Evolutionary conservation across 2,888 invertebrate species (phyloP).

Genomic region (Tetramorium bicarinatum): DNA sequence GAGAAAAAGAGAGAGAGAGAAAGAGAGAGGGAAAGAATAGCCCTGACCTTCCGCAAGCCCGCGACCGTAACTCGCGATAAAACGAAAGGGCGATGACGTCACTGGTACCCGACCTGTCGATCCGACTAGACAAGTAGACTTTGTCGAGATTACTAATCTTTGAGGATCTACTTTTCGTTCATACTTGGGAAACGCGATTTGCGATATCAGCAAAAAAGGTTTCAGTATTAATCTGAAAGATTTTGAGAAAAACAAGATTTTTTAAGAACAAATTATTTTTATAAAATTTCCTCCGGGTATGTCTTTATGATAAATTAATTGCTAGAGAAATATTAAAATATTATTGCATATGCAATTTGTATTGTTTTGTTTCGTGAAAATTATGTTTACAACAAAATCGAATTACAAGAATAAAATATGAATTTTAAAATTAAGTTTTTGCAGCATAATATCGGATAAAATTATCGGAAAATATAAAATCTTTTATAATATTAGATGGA

Average conservation of each 20-base stretch:
- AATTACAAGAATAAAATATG: neutral
- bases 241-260: neutral
- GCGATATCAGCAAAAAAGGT: neutral
- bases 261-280: neutral
- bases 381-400: neutral
- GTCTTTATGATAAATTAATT: neutral
- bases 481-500: neutral
- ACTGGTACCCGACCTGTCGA: constrained; percentile 63
- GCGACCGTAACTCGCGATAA: constrained; percentile 75
- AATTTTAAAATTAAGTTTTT: neutral
- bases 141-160: neutral
- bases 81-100: constrained; percentile 76
- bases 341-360: neutral
- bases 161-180: neutral
- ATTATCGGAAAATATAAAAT: constrained; percentile 8
- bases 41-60: constrained; percentile 83
- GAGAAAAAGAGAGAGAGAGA: constrained; percentile 47
- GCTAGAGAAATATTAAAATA: neutral
- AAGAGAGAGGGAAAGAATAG: constrained; percentile 67
- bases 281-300: neutral
- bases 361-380: neutral
- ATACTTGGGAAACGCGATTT: neutral
- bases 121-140: constrained; percentile 6
- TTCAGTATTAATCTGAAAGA: neutral
- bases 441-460: neutral